A percentile compares a stretch with the other conserved stretches of the same genome.
Evolutionary conservation across 2,113 vertebrate species (phyloP).

Genomic region (Synodontis membranacea): DNA sequence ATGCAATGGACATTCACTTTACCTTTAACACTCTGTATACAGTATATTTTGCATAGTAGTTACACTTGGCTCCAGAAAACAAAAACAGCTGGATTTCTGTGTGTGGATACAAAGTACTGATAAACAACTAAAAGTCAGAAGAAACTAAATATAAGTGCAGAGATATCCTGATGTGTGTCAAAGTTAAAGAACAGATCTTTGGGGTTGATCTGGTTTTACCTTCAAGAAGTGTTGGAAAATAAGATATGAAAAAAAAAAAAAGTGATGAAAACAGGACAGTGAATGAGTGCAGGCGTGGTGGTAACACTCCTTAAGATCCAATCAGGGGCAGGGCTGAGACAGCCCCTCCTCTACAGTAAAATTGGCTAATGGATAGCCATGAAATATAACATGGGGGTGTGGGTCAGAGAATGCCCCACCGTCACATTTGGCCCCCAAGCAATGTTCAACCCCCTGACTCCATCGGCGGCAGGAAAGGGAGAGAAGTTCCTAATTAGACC

Average conservation of each 20-base stretch:
- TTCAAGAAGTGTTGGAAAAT: not conserved
- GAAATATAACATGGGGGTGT: not conserved
- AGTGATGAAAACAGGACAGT: slow-evolving; percentile 15
- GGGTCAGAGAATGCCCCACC: slow-evolving; percentile 42
- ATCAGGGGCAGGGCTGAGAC: slow-evolving; percentile 25
- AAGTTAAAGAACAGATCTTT: slow-evolving; percentile 33
- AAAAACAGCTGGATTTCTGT: not conserved
- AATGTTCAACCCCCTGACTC: slow-evolving; percentile 32
- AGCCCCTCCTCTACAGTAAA: slow-evolving; percentile 41
- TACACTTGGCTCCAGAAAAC: slow-evolving; percentile 10
- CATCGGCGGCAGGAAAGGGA: slow-evolving; percentile 31
- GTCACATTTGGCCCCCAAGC: slow-evolving; percentile 35
- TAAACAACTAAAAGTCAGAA: not conserved
- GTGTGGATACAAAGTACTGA: slow-evolving; percentile 18
- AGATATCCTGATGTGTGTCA: not conserved
- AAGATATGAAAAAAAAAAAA: not conserved
- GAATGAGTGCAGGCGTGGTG: slow-evolving; percentile 43
- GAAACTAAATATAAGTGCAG: slow-evolving; percentile 16
- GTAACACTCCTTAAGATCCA: not conserved
- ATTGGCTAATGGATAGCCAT: slow-evolving; percentile 33
- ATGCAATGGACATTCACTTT: slow-evolving; percentile 1
- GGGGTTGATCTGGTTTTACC: slow-evolving; percentile 28
- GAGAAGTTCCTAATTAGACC: slow-evolving; percentile 62
- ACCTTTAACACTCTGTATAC: slow-evolving; percentile 19
- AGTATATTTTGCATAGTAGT: slow-evolving; percentile 27